A percentile compares a stretch with the other conserved stretches of the same genome.
These are phyloP conservation scores for Periplaneta americana DNA, from an alignment of 1,140 invertebrate species.

Conservation along the genomic window DNA sequence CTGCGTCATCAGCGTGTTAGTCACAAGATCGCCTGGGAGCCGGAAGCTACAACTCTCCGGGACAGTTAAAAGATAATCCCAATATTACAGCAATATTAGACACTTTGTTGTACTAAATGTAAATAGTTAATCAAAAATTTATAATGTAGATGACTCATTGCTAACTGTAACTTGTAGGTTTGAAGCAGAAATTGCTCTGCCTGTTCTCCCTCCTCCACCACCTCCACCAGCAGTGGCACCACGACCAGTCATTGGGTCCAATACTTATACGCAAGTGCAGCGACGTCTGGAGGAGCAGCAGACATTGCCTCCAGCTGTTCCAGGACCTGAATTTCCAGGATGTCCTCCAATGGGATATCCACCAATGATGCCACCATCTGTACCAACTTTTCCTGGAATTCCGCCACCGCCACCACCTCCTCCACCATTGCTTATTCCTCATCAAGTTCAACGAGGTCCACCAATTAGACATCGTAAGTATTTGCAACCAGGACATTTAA, in stretches of 20 bases:
- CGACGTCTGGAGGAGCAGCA: slow-evolving; percentile 53
- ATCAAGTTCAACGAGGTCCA: slow-evolving; percentile 44
- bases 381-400: slow-evolving; percentile 16
- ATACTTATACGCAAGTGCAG: slow-evolving; percentile 60
- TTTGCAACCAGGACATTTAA: too few species aligned
- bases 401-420: slow-evolving; percentile 48
- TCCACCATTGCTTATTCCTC: slow-evolving; percentile 49
- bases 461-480: slow-evolving; percentile 8
- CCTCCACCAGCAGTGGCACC: slow-evolving; percentile 27
- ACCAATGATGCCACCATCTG: slow-evolving; percentile 1
- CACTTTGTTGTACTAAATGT: too few species aligned
- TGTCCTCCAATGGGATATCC: not conserved
- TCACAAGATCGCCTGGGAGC: too few species aligned
- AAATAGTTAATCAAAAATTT: not conserved
- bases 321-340: not conserved
- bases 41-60: too few species aligned
- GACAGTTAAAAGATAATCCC: too few species aligned
- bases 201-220: slow-evolving; percentile 43
- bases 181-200: slow-evolving; percentile 77
- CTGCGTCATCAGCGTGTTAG: too few species aligned
- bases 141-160: not conserved
- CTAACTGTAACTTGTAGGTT: slow-evolving; percentile 48
- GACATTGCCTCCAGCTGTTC: slow-evolving; percentile 32
- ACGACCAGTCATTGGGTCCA: slow-evolving; percentile 57
- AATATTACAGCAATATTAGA: too few species aligned